A percentile compares a stretch with the other conserved stretches of the same genome.
Evolutionary conservation across 2,888 invertebrate species (phyloP).

Genomic region (Spilosoma lubricipeda): DNA sequence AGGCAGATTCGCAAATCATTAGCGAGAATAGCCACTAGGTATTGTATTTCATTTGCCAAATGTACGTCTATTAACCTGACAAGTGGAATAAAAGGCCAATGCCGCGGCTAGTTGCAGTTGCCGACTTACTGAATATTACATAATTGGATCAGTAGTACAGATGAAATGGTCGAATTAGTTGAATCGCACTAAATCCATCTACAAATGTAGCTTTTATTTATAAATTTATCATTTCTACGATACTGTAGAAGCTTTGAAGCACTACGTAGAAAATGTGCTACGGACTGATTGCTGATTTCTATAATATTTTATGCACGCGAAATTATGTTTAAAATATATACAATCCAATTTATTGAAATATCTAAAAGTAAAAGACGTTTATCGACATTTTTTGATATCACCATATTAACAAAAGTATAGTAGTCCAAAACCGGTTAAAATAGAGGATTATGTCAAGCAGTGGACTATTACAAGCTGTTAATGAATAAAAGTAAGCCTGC

Average conservation of each 20-base stretch:
- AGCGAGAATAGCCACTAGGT: constrained; percentile 51
- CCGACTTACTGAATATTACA: constrained; percentile 69
- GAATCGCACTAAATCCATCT: constrained; percentile 47
- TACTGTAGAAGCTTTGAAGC: too few species aligned
- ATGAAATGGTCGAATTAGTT: constrained; percentile 50
- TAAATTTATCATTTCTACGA: not conserved
- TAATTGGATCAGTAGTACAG: constrained; percentile 67
- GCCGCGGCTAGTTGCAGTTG: constrained; percentile 57
- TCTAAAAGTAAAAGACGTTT: not conserved
- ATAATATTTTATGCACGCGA: too few species aligned
- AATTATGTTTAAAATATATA: too few species aligned
- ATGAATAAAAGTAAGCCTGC: not conserved
- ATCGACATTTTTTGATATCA: too few species aligned
- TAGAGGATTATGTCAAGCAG: too few species aligned
- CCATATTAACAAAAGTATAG: too few species aligned
- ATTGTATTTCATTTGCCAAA: constrained; percentile 69
- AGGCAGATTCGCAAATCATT: constrained; percentile 52
- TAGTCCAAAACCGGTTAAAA: too few species aligned
- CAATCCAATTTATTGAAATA: not conserved
- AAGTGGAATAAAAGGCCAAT: constrained; percentile 61
- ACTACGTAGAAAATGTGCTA: too few species aligned
- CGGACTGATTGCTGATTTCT: too few species aligned
- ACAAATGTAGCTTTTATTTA: constrained; percentile 18
- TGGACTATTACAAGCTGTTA: too few species aligned
- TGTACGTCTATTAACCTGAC: constrained; percentile 64